Evolutionary conservation across 2,888 invertebrate genomes (phyloP), one percentile per base, ranked within the genome.

Genomic region (Agrilus biguttatus): DNA sequence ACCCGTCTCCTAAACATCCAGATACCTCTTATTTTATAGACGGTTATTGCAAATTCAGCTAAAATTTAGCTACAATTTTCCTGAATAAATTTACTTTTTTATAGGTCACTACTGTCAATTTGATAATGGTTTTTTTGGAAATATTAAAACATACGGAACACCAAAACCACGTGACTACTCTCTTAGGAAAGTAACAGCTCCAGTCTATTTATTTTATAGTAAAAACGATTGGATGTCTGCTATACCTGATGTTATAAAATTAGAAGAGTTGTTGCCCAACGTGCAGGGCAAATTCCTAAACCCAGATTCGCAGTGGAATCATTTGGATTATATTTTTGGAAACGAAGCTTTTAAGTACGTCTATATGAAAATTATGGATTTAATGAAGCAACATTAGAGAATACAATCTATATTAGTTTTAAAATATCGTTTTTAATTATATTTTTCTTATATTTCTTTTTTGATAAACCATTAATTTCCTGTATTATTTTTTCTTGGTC

Each of bases 301-400:
- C 1, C 64, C 70, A 0, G 58, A 71, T 53, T 49, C 61, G 1
- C 60, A 58, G 2, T 80, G 78, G 53, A 77, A 72, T 55, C 80
- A 80, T 55, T 51, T 78, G 37, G 80, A 80, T 54, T 80, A 77
- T 55, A 58, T 77, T 41, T 79, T 74, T 73, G 79, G 71, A n/a
- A 71, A 72, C 13, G 67, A 77, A 4, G 45, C 45, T 35, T 21
- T 23, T 14, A 32, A 37, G 8, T 3, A 23, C 7, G 14, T 42
- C 14, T 42, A 21, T 32, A 32, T 8, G 8, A 6, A 23, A 6
- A 8, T 23, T 8, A 23, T 23, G 8, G 8, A 23, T 51, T 23
- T 23, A 23, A 23, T 23, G 23, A 8, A 6, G 23, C 2, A 8
- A 23, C 23, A 23, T 23, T 23, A 7, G 6, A 36, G 8, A 36